phyloP scores from a whole-genome alignment of 2,797 vertebrate species.

The Centropyge bicolor region DNA sequence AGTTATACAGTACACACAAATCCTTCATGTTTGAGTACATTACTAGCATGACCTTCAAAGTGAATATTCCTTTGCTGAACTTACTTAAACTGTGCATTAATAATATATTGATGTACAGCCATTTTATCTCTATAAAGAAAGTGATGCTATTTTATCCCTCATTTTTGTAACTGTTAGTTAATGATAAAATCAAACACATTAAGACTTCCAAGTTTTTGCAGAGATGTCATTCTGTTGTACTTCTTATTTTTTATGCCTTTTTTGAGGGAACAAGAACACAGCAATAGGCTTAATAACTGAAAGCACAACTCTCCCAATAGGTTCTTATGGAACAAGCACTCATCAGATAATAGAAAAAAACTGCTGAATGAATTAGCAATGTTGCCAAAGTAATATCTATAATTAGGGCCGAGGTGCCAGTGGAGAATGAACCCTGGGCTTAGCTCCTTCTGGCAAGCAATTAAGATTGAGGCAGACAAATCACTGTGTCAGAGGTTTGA shows the following conservation, averaged over 20 bases:
- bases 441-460: slow-evolving; percentile 85
- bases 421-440: slow-evolving; percentile 74
- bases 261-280: background rate
- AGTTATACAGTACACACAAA: no score
- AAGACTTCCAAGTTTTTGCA: background rate
- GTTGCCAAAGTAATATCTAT: slow-evolving; percentile 80
- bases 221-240: background rate
- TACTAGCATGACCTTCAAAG: background rate
- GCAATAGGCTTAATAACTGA: background rate
- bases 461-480: slow-evolving; percentile 88
- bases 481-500: slow-evolving; percentile 84
- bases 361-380: slow-evolving; percentile 55
- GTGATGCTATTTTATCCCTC: background rate
- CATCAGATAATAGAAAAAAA: slow-evolving; percentile 60
- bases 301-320: slow-evolving; percentile 20
- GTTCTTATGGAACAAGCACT: slow-evolving; percentile 33
- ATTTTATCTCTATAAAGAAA: background rate
- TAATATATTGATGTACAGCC: background rate
- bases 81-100: background rate
- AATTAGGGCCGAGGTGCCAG: slow-evolving; percentile 80
- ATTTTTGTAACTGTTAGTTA: background rate
- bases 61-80: background rate
- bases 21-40: no score
- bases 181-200: slow-evolving; percentile 19
- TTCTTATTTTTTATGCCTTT: background rate